phyloP scores from a whole-genome alignment of 92 coral and sea anemone species.

The Epizoanthus scotinus region DNA sequence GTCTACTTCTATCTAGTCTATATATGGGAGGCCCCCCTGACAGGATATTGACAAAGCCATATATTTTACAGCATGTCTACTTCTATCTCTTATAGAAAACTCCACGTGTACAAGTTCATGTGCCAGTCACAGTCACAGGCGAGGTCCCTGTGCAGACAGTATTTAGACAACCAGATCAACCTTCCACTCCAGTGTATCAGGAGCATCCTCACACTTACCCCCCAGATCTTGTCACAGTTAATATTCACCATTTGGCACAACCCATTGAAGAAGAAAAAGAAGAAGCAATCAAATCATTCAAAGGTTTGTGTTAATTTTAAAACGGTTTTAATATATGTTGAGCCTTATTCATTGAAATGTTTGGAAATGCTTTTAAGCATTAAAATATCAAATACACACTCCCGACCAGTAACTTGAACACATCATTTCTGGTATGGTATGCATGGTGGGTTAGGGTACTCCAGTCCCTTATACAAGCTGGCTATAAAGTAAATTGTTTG shows the following conservation, averaged over 20 bases:
- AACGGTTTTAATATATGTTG: too few species aligned
- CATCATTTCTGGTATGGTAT: neutral
- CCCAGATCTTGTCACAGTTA: conserved; percentile 20
- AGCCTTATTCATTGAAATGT: neutral
- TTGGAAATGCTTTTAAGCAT: neutral
- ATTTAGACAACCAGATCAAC: neutral
- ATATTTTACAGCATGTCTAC: too few species aligned
- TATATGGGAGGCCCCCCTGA: too few species aligned
- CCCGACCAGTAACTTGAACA: conserved; percentile 6
- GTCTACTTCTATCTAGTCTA: too few species aligned
- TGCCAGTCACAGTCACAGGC: neutral
- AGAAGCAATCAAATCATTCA: neutral
- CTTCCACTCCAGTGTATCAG: conserved; percentile 3
- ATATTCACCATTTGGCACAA: neutral
- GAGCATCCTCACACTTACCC: conserved; percentile 15
- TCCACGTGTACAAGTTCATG: conserved; percentile 1
- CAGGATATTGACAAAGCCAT: too few species aligned
- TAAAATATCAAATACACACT: neutral
- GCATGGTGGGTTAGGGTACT: too few species aligned
- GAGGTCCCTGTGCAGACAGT: conserved; percentile 15
- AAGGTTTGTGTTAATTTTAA: conserved; percentile 2
- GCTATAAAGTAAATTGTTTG: too few species aligned
- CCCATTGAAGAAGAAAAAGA: neutral
- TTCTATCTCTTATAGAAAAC: neutral
- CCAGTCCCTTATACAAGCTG: too few species aligned